phyloP scores from a whole-genome alignment of 2,113 vertebrate genomes.

The Todiramphus saurophagus region DNA sequence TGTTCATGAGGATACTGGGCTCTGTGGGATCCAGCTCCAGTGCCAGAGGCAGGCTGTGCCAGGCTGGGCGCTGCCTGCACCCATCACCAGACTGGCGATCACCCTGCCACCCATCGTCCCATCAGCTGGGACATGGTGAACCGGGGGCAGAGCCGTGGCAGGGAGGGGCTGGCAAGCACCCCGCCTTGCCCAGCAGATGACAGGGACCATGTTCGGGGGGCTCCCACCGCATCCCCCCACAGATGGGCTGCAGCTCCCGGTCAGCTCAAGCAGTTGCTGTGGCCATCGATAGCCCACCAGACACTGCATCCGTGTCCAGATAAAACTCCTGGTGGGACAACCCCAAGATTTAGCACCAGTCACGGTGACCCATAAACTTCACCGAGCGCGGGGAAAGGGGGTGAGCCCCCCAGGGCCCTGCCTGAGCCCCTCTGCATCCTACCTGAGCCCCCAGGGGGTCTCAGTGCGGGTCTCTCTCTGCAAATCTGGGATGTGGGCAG shows the following conservation, averaged over 20 bases:
- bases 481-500: rapidly evolving
- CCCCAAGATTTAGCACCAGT: background rate
- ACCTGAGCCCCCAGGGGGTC: background rate
- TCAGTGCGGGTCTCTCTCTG: rapidly evolving
- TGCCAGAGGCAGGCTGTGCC: background rate
- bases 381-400: background rate
- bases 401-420: background rate
- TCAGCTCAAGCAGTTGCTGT: background rate
- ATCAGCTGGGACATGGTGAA: background rate
- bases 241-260: background rate
- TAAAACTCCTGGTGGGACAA: background rate
- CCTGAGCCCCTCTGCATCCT: background rate
- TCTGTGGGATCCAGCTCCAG: background rate
- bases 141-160: rapidly evolving
- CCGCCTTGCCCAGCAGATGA: rapidly evolving
- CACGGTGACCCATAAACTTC: background rate
- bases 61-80: background rate
- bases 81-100: too few species aligned
- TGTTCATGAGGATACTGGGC: rapidly evolving
- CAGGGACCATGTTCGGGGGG: background rate
- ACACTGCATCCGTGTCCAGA: rapidly evolving
- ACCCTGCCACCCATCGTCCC: too few species aligned
- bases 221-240: rapidly evolving
- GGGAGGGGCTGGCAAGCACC: rapidly evolving
- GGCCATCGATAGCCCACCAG: background rate